Conservation (phyloP, 2,113 vertebrate genomes). For the Daubentonia madagascariensis region DNA sequence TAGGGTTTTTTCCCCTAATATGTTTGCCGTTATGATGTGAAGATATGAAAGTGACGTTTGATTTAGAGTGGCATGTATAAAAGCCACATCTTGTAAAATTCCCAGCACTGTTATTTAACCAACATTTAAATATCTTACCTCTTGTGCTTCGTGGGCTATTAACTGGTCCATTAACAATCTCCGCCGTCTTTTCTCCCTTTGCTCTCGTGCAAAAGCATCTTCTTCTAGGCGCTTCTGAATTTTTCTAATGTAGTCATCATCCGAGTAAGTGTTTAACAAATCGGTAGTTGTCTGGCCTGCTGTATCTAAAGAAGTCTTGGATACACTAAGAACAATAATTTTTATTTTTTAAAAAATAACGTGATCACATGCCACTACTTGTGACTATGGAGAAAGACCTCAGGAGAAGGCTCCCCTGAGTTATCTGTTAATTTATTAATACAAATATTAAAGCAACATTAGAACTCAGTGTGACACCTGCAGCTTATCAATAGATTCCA, state of each 20-base stretch:
- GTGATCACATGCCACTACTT: background rate
- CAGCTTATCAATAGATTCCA: background rate
- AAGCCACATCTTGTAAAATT: background rate
- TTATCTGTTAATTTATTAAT: background rate
- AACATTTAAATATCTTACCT: slow-evolving; percentile 81
- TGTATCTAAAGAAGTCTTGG: slow-evolving; percentile 55
- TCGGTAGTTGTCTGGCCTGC: slow-evolving; percentile 44
- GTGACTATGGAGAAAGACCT: background rate
- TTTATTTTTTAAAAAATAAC: slow-evolving; percentile 23
- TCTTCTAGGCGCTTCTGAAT: slow-evolving; percentile 90
- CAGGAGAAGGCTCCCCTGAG: background rate
- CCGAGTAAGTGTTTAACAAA: slow-evolving; percentile 85
- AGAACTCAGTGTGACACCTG: background rate
- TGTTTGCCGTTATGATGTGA: background rate
- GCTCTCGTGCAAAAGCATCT: slow-evolving; percentile 84
- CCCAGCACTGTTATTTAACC: background rate
- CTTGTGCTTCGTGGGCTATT: slow-evolving; percentile 86
- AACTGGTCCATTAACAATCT: slow-evolving; percentile 89
- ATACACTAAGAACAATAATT: slow-evolving; percentile 56
- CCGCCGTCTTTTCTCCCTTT: slow-evolving; percentile 88
- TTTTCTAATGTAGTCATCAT: slow-evolving; percentile 89
- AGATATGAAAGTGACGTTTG: background rate
- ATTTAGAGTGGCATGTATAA: background rate
- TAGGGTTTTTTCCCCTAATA: background rate
- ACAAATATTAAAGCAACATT: background rate